Conservation (phyloP, 53 echinoderm and acorn worm species). For the Astropecten irregularis region DNA sequence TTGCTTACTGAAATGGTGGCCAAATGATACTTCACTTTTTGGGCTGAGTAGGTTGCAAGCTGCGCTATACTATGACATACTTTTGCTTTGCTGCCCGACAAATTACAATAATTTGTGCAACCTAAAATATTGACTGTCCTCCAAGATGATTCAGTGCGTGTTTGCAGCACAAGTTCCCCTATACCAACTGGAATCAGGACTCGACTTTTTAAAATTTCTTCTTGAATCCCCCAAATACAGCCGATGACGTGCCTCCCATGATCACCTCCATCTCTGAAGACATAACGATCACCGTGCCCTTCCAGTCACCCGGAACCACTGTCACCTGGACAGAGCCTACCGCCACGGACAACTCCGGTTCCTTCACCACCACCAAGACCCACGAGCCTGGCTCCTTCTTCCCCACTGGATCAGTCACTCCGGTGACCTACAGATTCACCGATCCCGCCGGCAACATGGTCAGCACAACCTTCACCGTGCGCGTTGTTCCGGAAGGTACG, state of each 20-base stretch:
- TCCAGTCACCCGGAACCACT: slow-evolving; percentile 38
- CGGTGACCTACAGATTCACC: slow-evolving; percentile 64
- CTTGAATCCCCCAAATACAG: no score
- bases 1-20: no score
- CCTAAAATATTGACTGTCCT: no score
- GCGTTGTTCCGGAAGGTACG: slow-evolving; percentile 4
- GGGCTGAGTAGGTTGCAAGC: no score
- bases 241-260: slow-evolving; percentile 32
- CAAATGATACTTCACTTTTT: no score
- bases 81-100: no score
- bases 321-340: slow-evolving; percentile 68
- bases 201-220: background rate
- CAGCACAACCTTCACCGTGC: slow-evolving; percentile 6
- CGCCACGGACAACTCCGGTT: slow-evolving; percentile 69
- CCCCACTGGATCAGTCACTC: slow-evolving; percentile 45
- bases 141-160: no score
- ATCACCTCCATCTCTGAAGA: slow-evolving; percentile 42
- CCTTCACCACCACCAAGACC: slow-evolving; percentile 16
- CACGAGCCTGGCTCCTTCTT: slow-evolving; percentile 37
- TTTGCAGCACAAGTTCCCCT: background rate
- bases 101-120: no score
- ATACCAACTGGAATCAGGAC: background rate
- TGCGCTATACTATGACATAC: no score
- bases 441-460: slow-evolving; percentile 60
- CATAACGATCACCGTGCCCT: slow-evolving; percentile 29